A percentile compares a stretch with the other conserved stretches of the same genome.
Conservation (phyloP, 92 coral and sea anemone species). For the Blastomussa wellsi region DNA sequence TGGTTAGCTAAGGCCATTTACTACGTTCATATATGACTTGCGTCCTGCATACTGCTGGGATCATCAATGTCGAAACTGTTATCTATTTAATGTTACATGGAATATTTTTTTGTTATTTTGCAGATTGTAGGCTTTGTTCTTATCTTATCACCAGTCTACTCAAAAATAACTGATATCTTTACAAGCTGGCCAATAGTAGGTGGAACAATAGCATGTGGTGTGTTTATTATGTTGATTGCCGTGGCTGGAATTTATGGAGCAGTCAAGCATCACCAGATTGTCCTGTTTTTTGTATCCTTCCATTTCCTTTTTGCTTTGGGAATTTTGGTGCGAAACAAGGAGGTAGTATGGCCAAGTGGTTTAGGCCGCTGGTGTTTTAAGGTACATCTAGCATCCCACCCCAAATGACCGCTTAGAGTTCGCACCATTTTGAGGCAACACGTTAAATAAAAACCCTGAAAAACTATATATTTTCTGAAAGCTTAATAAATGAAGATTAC, state of each 20-base stretch:
- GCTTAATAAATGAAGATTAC: too few relatives aligned
- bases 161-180: slow-evolving; percentile 70
- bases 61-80: neutral
- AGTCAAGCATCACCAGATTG: slow-evolving; percentile 87
- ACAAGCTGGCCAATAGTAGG: slow-evolving; percentile 99
- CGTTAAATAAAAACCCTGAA: too few relatives aligned
- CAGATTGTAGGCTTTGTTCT: slow-evolving; percentile 94
- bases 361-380: too few relatives aligned
- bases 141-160: slow-evolving; percentile 76
- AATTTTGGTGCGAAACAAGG: neutral
- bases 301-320: neutral
- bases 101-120: slow-evolving; percentile 15
- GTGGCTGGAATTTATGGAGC: slow-evolving; percentile 93
- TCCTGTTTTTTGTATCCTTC: slow-evolving; percentile 98
- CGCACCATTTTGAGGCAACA: too few relatives aligned
- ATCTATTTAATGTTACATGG: neutral
- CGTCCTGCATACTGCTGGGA: too few relatives aligned
- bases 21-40: too few relatives aligned
- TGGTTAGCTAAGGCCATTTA: too few relatives aligned
- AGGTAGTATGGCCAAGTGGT: too few relatives aligned
- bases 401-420: too few relatives aligned
- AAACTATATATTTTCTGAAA: too few relatives aligned
- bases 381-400: too few relatives aligned
- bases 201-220: slow-evolving; percentile 92
- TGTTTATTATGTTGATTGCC: slow-evolving; percentile 81